Evolutionary conservation across 1,140 invertebrate species (phyloP).

Genomic region (Hormaphis cornu): DNA sequence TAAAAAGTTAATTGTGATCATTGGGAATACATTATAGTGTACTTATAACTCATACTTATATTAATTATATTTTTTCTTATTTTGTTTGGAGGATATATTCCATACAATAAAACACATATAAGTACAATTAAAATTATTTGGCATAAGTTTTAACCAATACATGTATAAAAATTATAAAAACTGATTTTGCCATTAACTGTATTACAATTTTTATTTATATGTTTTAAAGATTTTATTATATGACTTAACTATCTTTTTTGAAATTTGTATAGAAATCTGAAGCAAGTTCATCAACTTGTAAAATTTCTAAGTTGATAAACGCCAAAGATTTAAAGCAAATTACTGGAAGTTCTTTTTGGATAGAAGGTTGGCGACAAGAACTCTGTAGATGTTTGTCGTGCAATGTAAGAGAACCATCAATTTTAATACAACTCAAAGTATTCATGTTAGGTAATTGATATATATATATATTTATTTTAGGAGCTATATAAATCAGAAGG

Average conservation of each 20-base stretch:
- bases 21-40: too few species aligned
- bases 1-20: too few species aligned
- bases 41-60: too few species aligned
- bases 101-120: too few species aligned
- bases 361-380: constrained; percentile 45
- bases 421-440: background rate
- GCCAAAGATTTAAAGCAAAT: background rate
- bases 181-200: background rate
- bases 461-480: constrained; percentile 39
- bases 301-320: constrained; percentile 8
- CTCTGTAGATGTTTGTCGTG: constrained; percentile 47
- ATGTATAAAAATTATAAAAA: too few species aligned
- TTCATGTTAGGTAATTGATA: background rate
- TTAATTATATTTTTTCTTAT: too few species aligned
- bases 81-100: too few species aligned
- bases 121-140: too few species aligned
- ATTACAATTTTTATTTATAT: background rate
- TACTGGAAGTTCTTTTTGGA: constrained; percentile 43
- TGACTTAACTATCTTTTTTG: background rate
- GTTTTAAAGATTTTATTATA: background rate
- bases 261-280: background rate
- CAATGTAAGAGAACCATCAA: constrained; percentile 38
- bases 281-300: background rate
- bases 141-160: too few species aligned
- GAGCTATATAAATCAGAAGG: constrained; percentile 57